phyloP scores from a whole-genome alignment of 1,140 invertebrate genomes.

The Hesperophylax magnus region DNA sequence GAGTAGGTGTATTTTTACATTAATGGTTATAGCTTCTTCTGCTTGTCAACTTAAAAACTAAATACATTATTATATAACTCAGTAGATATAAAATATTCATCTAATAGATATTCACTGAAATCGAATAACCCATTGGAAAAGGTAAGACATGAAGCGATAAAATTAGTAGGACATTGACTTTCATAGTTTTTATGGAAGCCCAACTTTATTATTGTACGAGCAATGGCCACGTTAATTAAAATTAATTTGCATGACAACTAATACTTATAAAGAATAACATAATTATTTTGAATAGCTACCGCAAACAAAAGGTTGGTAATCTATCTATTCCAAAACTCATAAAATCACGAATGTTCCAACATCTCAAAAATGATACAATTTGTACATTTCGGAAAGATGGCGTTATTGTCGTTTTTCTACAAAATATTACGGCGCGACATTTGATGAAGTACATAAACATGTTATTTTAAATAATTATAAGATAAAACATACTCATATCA shows the following conservation, averaged over 20 bases:
- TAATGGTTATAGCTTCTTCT: no score
- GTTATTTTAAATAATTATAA: neutral
- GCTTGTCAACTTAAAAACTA: no score
- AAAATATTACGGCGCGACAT: slow-evolving; percentile 22
- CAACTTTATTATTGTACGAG: neutral
- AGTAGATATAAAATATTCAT: no score
- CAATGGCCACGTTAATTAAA: slow-evolving; percentile 10
- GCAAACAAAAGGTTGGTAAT: neutral
- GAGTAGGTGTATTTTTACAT: no score
- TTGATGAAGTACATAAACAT: neutral
- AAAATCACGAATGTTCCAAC: neutral
- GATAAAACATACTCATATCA: neutral
- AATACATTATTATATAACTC: no score
- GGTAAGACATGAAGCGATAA: slow-evolving; percentile 6
- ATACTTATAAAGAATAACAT: neutral
- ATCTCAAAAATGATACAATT: neutral
- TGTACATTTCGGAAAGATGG: slow-evolving; percentile 4
- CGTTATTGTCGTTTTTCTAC: neutral
- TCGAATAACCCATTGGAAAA: neutral
- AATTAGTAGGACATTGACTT: slow-evolving; percentile 5
- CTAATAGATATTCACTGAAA: neutral
- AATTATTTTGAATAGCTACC: neutral
- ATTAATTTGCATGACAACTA: slow-evolving; percentile 17
- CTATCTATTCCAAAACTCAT: neutral
- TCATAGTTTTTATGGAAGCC: neutral